Conservation (phyloP, 2,113 vertebrate genomes). For the Pycnonotus jocosus region DNA sequence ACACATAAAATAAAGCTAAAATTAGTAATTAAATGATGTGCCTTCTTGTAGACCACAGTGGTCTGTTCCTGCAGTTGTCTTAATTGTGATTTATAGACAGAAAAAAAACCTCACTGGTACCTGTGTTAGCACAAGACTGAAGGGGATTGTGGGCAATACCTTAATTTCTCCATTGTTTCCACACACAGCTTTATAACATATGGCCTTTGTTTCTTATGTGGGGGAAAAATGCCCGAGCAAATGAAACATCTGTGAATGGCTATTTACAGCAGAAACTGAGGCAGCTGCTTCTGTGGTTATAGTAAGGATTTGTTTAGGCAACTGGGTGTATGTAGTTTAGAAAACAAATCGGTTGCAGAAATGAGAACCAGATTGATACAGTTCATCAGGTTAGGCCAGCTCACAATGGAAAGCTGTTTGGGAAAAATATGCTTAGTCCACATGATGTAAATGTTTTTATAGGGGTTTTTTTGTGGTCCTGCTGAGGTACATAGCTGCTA, state of each 20-base stretch:
- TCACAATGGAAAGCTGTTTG: background rate
- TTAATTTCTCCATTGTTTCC: background rate
- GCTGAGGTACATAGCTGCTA: background rate
- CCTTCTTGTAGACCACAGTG: background rate
- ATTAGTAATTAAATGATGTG: background rate
- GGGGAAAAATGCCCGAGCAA: background rate
- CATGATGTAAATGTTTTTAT: background rate
- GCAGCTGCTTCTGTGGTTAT: background rate
- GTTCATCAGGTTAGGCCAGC: background rate
- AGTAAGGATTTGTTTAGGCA: background rate
- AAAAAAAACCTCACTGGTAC: background rate
- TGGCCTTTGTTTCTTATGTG: background rate
- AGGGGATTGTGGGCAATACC: background rate
- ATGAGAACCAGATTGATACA: background rate
- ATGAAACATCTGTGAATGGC: background rate
- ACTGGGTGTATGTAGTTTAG: background rate
- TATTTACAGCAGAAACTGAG: background rate
- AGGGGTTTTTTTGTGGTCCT: background rate
- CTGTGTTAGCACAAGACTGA: background rate
- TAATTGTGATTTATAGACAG: background rate
- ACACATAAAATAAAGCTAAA: constrained; percentile 26
- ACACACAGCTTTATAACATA: background rate
- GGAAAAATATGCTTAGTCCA: background rate
- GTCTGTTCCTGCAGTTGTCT: background rate
- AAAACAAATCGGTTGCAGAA: background rate